Percentiles rank a stretch among this genome's conserved stretches.
Conservation (phyloP, 2,113 vertebrate species). For the Alethe diademata region DNA sequence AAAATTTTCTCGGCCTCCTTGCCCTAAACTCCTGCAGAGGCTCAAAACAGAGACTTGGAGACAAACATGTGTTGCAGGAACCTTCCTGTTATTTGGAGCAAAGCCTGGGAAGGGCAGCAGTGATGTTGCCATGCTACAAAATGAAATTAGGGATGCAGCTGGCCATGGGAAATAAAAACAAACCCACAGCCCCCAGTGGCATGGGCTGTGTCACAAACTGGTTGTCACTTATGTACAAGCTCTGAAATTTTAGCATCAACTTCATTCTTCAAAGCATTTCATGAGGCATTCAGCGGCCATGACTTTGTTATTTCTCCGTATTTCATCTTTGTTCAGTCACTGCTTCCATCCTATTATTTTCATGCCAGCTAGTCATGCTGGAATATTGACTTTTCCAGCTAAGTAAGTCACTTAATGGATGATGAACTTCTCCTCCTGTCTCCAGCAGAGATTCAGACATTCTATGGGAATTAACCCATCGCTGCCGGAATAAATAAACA, state of each 20-base stretch:
- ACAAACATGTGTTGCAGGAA: background rate
- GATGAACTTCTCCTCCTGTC: background rate
- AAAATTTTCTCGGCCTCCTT: background rate
- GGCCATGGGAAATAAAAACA: background rate
- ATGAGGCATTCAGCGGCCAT: background rate
- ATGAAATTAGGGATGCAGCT: conserved; percentile 11
- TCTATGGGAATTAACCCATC: background rate
- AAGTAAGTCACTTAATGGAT: background rate
- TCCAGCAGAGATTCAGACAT: background rate
- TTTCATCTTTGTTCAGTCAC: background rate
- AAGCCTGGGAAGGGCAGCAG: background rate
- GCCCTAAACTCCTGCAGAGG: background rate
- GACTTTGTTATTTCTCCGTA: background rate
- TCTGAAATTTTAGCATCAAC: background rate
- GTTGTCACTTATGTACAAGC: background rate
- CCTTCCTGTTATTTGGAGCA: background rate
- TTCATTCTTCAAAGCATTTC: background rate
- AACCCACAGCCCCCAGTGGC: background rate
- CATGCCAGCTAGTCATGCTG: background rate
- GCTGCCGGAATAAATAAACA: rapidly evolving
- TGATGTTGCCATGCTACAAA: conserved; percentile 1
- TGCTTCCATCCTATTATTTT: background rate
- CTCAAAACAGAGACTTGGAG: background rate
- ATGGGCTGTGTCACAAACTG: background rate
- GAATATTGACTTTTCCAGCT: background rate